phyloP scores from a whole-genome alignment of 2,888 invertebrate species.

The Scelioninae gen. 2 region DNA sequence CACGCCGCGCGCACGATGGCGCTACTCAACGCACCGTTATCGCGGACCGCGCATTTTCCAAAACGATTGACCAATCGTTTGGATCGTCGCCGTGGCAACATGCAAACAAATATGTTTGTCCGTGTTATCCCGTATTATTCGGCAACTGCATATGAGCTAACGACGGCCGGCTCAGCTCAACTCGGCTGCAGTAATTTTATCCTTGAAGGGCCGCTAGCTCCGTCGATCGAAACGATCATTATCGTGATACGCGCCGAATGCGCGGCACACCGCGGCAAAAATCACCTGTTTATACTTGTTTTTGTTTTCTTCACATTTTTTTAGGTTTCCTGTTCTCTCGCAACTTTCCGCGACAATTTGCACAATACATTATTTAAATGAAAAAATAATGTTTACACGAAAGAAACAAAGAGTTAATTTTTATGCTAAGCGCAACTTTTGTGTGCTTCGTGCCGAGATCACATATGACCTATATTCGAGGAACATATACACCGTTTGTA shows the following conservation, averaged over 20 bases:
- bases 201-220: slow-evolving; percentile 49
- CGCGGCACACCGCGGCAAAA: slow-evolving; percentile 21
- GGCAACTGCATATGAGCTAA: slow-evolving; percentile 34
- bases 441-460: no score
- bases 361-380: background rate
- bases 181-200: slow-evolving; percentile 56
- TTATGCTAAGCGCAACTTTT: no score
- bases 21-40: slow-evolving; percentile 22
- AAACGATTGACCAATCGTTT: slow-evolving; percentile 50
- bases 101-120: slow-evolving; percentile 38
- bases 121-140: slow-evolving; percentile 49
- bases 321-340: no score
- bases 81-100: slow-evolving; percentile 52
- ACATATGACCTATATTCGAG: no score
- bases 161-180: slow-evolving; percentile 18
- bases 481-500: no score
- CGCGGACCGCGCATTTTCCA: slow-evolving; percentile 19
- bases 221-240: slow-evolving; percentile 54
- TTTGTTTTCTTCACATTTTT: slow-evolving; percentile 2
- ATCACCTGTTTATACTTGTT: background rate
- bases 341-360: background rate
- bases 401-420: no score
- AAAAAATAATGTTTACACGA: no score
- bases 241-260: slow-evolving; percentile 45
- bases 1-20: background rate